Percentiles rank a stretch among this genome's conserved stretches.
phyloP scores from a whole-genome alignment of 1,140 invertebrate species.

The Thalassaphorura encarpata region DNA sequence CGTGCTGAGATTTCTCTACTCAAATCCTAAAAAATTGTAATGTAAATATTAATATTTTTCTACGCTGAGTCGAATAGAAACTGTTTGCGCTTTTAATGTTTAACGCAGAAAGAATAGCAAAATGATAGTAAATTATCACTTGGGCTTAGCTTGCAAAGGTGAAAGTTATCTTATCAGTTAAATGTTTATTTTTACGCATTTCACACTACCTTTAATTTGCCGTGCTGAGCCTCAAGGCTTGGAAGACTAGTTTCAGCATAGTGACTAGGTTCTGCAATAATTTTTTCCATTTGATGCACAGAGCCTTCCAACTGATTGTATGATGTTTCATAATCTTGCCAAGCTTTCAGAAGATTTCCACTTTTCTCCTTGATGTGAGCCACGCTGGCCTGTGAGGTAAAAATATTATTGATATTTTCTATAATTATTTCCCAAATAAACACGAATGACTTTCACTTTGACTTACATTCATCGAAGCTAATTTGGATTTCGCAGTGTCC shows the following conservation, averaged over 20 bases:
- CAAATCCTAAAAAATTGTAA: constrained; percentile 12
- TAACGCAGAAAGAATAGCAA: too few species aligned
- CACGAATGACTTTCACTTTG: too few species aligned
- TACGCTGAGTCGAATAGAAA: not conserved
- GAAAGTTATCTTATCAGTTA: too few species aligned
- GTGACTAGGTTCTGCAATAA: constrained; percentile 13
- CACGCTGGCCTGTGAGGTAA: constrained; percentile 6
- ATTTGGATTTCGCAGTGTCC: not conserved
- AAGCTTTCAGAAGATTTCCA: constrained; percentile 18
- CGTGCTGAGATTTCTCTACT: constrained; percentile 58
- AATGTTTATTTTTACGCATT: too few species aligned
- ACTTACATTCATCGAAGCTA: not conserved
- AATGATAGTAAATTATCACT: too few species aligned
- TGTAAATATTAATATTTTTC: not conserved
- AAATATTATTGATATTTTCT: not conserved
- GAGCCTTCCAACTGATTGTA: constrained; percentile 12
- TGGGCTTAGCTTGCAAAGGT: too few species aligned
- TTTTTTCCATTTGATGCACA: constrained; percentile 5
- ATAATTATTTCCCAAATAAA: too few species aligned
- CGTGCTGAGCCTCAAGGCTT: constrained; percentile 1
- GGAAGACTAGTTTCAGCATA: not conserved
- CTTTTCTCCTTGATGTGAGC: constrained; percentile 20
- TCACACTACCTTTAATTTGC: constrained; percentile 9
- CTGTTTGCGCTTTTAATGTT: too few species aligned
- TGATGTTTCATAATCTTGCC: constrained; percentile 19